phyloP scores from a whole-genome alignment of 2,113 vertebrate species.

The Sapayoa aenigma region DNA sequence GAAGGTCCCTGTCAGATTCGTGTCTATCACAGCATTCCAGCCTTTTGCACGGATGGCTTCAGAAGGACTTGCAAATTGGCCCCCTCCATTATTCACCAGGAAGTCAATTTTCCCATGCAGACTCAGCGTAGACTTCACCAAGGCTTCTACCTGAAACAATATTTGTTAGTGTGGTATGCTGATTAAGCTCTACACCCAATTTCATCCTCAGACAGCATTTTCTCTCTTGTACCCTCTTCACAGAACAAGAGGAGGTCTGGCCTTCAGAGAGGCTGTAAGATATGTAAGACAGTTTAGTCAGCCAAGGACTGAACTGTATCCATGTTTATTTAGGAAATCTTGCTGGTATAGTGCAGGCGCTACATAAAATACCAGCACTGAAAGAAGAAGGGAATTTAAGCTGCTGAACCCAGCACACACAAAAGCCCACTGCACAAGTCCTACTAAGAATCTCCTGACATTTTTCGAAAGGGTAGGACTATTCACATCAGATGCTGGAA shows the following conservation, averaged over 20 bases:
- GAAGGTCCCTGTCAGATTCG: conserved; percentile 95
- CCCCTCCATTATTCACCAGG: conserved; percentile 93
- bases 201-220: not conserved
- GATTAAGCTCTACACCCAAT: not conserved
- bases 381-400: not conserved
- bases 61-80: conserved; percentile 82
- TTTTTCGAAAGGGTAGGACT: not conserved
- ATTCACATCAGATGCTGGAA: not conserved
- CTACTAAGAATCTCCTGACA: not conserved
- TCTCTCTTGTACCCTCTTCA: not conserved
- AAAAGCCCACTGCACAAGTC: not conserved
- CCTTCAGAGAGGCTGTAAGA: not conserved
- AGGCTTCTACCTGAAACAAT: conserved; percentile 80
- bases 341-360: not conserved
- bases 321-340: not conserved
- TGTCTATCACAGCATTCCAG: conserved; percentile 93
- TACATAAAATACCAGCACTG: not conserved
- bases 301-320: not conserved
- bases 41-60: conserved; percentile 86
- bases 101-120: conserved; percentile 83
- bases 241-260: not conserved
- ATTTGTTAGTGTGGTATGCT: not conserved
- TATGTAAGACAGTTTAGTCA: not conserved
- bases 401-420: not conserved
- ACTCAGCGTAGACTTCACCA: conserved; percentile 82